Evolutionary conservation across 2,113 vertebrate genomes (phyloP).

Genomic region (Epinephelus moara): DNA sequence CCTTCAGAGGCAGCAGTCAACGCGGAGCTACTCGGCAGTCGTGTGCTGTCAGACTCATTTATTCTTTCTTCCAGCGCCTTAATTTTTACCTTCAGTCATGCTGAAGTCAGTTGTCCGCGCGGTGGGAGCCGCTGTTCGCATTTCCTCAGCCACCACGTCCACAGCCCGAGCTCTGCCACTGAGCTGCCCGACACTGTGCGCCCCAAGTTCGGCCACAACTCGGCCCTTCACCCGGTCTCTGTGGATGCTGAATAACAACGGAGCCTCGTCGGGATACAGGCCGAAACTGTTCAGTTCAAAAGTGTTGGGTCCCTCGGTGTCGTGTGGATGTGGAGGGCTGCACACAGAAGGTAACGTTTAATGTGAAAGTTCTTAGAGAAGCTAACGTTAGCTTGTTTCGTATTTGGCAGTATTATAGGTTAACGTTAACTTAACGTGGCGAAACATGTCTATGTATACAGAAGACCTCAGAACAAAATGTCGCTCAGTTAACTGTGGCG

Average conservation of each 20-base stretch:
- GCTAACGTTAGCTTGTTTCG: not conserved
- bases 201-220: constrained; percentile 60
- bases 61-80: not conserved
- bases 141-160: constrained; percentile 63
- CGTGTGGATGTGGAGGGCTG: constrained; percentile 90
- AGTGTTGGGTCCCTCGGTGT: constrained; percentile 73
- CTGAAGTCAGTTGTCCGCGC: constrained; percentile 80
- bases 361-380: not conserved
- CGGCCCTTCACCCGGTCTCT: constrained; percentile 86
- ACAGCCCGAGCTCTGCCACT: constrained; percentile 68
- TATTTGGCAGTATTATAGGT: not conserved
- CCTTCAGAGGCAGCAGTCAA: not conserved
- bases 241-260: constrained; percentile 82
- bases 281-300: constrained; percentile 80
- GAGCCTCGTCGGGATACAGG: constrained; percentile 72
- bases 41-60: not conserved
- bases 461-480: not conserved
- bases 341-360: constrained; percentile 90
- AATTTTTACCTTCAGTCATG: constrained; percentile 58
- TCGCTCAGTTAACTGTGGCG: fast-evolving
- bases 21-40: fast-evolving
- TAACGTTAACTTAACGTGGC: not conserved
- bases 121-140: constrained; percentile 76
- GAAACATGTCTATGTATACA: not conserved
- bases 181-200: constrained; percentile 61